Evolutionary conservation across 2,797 vertebrate species (phyloP).

Genomic region (Danio jaintianensis): DNA sequence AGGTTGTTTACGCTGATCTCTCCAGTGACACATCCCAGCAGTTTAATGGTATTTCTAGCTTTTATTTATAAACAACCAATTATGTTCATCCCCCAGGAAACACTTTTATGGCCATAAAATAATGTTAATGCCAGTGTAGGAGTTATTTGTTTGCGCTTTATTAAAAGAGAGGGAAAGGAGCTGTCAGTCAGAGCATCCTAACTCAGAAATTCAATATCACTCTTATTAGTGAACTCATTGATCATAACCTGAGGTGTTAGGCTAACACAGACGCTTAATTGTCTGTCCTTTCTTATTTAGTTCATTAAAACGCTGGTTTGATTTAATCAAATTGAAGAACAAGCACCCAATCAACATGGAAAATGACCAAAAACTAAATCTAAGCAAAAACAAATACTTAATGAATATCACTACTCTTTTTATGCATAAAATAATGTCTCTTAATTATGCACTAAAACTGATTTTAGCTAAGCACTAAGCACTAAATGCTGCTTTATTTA

Average conservation of each 20-base stretch:
- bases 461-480: too few species aligned
- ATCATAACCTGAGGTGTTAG: constrained; percentile 36
- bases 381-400: background rate
- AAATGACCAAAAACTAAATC: background rate
- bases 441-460: constrained; percentile 3
- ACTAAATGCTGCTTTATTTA: background rate
- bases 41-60: constrained; percentile 66
- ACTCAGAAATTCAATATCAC: constrained; percentile 27
- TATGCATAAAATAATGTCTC: background rate
- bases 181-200: constrained; percentile 27
- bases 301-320: background rate
- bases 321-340: constrained; percentile 11
- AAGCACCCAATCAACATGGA: background rate
- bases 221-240: constrained; percentile 23
- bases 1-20: constrained; percentile 72
- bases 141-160: constrained; percentile 39
- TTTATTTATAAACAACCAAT: constrained; percentile 28
- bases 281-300: background rate
- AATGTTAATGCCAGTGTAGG: constrained; percentile 22
- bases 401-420: background rate
- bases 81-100: constrained; percentile 28
- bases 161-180: constrained; percentile 20
- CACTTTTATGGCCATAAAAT: constrained; percentile 23
- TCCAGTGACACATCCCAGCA: constrained; percentile 60
- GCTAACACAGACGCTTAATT: constrained; percentile 9